Base-by-base conservation (phyloP, 2,888 invertebrate species). In the Danaus chrysippus region DNA sequence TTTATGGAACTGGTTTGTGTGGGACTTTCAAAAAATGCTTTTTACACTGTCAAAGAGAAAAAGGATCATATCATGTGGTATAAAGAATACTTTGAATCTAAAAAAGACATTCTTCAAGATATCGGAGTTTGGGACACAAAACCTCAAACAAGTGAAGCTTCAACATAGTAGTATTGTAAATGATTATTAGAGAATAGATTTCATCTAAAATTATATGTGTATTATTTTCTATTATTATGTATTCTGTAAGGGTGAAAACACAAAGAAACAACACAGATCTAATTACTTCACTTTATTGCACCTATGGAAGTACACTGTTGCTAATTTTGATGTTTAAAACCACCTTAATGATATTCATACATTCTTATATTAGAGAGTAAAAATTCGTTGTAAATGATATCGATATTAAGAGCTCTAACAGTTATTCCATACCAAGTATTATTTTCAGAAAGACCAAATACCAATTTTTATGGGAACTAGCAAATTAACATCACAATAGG, bases 1-100 rank as follows among this genome's bases (percentile, higher is more conserved):
- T 99, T 98, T 81, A 99, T 99, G 99, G 98, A 99, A 77, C 91
- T 99, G 8, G 98, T 99, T 0, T 95, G 96, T 71, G 93, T 95
- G 0, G 99, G 99, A 6, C 92, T 99, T 0, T 97, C 98, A 0
- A 98, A 98, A 84, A 99, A 99, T 89, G 95, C 97, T 0, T 97
- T 96, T 83, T 92, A 99, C 74, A 96, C 96, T 0, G 96, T 95
- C 0, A 84, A 94, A 68, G 96, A 98, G 73, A 99, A 99, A 81
- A 93, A 92, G 68, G 96, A 95, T 11, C 97, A 98, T 76, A 95
- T 99, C 54, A 84, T 94, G 66, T 99, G 99, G 99, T 99, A 95
- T 80, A 94, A 93, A 68, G 93, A 97, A 59, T 99, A 97, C 79
- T 99, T 99, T 79, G 93, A 93, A 66, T 93, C 93, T 0, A 98